Conservation (phyloP, 2,888 invertebrate species). For the Dryomyza anilis region DNA sequence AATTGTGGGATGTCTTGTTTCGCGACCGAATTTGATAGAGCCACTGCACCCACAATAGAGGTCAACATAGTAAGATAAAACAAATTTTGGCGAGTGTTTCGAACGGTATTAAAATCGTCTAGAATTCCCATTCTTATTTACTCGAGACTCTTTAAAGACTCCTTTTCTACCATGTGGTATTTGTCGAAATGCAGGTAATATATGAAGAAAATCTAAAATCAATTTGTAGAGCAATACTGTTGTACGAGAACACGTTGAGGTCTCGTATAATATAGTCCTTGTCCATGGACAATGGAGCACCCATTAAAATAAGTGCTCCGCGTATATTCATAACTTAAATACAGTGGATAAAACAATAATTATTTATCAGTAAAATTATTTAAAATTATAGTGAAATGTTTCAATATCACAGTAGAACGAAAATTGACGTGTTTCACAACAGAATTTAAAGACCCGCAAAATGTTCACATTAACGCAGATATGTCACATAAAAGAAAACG, state of each 20-base stretch:
- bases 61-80: conserved; percentile 51
- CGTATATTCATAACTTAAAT: conserved; percentile 55
- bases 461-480: too few relatives aligned
- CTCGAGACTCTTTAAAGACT: background rate
- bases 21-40: conserved; percentile 29
- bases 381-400: too few relatives aligned
- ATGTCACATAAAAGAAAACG: too few relatives aligned
- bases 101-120: conserved; percentile 45
- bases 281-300: conserved; percentile 34
- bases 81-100: conserved; percentile 42
- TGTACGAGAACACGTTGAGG: conserved; percentile 25
- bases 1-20: conserved; percentile 5
- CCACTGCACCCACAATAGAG: conserved; percentile 48
- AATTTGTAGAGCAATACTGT: conserved; percentile 24
- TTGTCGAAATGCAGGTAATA: conserved; percentile 25
- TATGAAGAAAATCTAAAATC: conserved; percentile 29
- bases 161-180: background rate
- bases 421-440: conserved; percentile 21
- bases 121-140: conserved; percentile 44
- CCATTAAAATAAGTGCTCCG: conserved; percentile 45
- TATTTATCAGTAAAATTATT: too few relatives aligned
- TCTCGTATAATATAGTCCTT: background rate
- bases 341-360: too few relatives aligned
- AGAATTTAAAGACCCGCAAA: too few relatives aligned
- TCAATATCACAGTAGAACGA: too few relatives aligned